Evolutionary conservation across 2,888 invertebrate genomes (phyloP).

Genomic region (Drosophila neotestacea): DNA sequence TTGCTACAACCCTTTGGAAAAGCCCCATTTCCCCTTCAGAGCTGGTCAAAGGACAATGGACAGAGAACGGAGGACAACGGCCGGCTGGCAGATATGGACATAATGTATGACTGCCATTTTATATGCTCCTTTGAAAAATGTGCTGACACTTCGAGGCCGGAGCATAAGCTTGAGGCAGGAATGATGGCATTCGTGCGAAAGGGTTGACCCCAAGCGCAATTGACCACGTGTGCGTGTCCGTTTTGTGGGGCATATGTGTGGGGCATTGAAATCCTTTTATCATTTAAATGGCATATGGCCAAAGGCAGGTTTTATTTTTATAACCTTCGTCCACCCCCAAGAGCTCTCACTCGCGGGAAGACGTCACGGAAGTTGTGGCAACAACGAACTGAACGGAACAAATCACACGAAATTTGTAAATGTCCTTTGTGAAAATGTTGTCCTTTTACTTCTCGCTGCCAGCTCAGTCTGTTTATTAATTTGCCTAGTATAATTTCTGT

Average conservation of each 20-base stretch:
- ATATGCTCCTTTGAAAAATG: constrained; percentile 80
- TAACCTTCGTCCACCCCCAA: constrained; percentile 47
- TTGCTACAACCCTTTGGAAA: constrained; percentile 35
- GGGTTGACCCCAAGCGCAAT: constrained; percentile 83
- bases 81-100: constrained; percentile 74
- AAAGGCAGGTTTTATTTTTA: constrained; percentile 81
- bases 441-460: constrained; percentile 30
- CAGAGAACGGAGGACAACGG: constrained; percentile 37
- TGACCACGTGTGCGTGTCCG: constrained; percentile 77
- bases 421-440: constrained; percentile 69
- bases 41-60: constrained; percentile 35
- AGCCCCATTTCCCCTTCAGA: constrained; percentile 10
- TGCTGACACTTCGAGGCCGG: constrained; percentile 76
- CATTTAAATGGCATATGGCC: constrained; percentile 81
- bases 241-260: constrained; percentile 36
- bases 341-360: constrained; percentile 34
- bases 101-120: constrained; percentile 79
- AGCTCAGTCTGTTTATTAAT: constrained; percentile 64
- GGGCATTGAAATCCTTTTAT: constrained; percentile 77
- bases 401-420: constrained; percentile 80
- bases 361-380: constrained; percentile 71
- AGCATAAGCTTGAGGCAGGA: constrained; percentile 39
- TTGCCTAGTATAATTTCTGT: constrained; percentile 62
- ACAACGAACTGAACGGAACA: constrained; percentile 57
- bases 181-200: constrained; percentile 79